Evolutionary conservation across 2,113 vertebrate species (phyloP).

Genomic region (Nyctibius bracteatus): DNA sequence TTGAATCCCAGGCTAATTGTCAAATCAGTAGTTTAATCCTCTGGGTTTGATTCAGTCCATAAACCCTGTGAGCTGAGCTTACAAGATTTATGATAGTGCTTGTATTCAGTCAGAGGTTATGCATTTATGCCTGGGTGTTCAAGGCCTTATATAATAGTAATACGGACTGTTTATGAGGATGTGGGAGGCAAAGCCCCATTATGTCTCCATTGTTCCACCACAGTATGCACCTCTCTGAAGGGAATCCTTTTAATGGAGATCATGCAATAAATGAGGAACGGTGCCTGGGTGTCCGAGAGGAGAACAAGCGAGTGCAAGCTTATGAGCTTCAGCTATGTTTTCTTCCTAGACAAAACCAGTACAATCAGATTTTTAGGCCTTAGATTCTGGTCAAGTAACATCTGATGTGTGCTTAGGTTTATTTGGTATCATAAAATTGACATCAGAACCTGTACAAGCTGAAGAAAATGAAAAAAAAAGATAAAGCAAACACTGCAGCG

Average conservation of each 20-base stretch:
- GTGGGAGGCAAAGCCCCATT: neutral
- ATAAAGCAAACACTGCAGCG: neutral
- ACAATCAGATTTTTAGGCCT: neutral
- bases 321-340: neutral
- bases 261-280: neutral
- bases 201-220: neutral
- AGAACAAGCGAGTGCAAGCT: neutral
- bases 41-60: constrained; percentile 11
- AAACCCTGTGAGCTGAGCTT: neutral
- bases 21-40: neutral
- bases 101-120: neutral
- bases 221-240: neutral
- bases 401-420: neutral
- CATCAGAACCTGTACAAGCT: neutral
- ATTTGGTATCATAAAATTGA: neutral
- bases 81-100: neutral
- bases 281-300: neutral
- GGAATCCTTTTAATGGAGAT: neutral
- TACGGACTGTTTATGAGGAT: neutral
- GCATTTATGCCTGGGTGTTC: neutral
- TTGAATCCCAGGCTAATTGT: constrained; percentile 20
- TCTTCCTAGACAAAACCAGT: neutral
- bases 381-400: neutral
- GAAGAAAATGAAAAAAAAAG: neutral
- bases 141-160: neutral